Percentiles rank a stretch among this genome's conserved stretches.
These are phyloP conservation scores for Epistrophe eligans DNA, from an alignment of 2,888 invertebrate species.

Conservation along the genomic window DNA sequence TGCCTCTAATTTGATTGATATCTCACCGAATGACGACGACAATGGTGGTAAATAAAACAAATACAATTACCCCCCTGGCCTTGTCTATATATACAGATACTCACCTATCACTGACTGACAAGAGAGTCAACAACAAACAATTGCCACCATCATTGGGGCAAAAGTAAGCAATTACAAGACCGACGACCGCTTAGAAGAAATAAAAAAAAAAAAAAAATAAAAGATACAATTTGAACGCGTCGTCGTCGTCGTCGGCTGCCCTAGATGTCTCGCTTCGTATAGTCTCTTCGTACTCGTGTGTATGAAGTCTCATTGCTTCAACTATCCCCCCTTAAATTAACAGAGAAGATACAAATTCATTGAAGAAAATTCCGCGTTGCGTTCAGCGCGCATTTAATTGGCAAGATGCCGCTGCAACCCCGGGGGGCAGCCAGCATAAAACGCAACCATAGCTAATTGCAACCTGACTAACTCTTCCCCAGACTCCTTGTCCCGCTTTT, in stretches of 20 bases:
- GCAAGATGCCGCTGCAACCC: slow-evolving; percentile 63
- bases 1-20: slow-evolving; percentile 72
- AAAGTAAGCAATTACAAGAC: slow-evolving; percentile 68
- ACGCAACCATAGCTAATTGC: slow-evolving; percentile 73
- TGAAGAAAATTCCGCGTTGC: slow-evolving; percentile 62
- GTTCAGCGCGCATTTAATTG: slow-evolving; percentile 61
- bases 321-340: background rate
- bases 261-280: slow-evolving; percentile 51
- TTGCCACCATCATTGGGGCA: slow-evolving; percentile 63
- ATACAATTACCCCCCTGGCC: slow-evolving; percentile 61
- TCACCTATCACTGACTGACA: slow-evolving; percentile 31
- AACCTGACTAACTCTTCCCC: slow-evolving; percentile 54
- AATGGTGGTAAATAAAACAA: slow-evolving; percentile 39
- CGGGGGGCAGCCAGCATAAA: slow-evolving; percentile 32
- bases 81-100: background rate
- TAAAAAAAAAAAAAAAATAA: slow-evolving; percentile 18
- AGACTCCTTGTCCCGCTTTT: slow-evolving; percentile 14
- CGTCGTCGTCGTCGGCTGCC: slow-evolving; percentile 25
- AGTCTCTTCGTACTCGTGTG: background rate
- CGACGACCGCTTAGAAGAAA: background rate
- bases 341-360: slow-evolving; percentile 49
- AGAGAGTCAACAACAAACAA: slow-evolving; percentile 68
- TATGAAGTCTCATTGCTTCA: background rate
- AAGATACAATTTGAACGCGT: slow-evolving; percentile 43
- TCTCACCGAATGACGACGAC: slow-evolving; percentile 59